phyloP scores from a whole-genome alignment of 1,140 invertebrate species.

The Palaemon carinicauda region DNA sequence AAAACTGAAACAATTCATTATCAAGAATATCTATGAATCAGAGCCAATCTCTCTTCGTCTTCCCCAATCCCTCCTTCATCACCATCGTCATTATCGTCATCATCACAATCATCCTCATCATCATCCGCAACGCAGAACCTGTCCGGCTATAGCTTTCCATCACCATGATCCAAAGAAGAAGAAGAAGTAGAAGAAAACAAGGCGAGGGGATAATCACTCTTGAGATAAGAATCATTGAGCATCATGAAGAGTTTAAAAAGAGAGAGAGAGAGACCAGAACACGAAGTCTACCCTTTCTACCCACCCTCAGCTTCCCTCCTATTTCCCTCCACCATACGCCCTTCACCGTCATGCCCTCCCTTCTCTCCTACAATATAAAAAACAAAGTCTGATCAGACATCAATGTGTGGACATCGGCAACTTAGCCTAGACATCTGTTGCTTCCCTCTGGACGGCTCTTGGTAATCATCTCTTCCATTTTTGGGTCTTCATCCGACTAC shows the following conservation, averaged over 20 bases:
- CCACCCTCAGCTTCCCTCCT: too few species aligned
- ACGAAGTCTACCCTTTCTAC: too few species aligned
- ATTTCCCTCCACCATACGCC: too few species aligned
- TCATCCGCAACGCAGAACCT: neutral
- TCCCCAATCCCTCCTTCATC: neutral
- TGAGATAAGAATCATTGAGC: too few species aligned
- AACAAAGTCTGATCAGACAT: neutral
- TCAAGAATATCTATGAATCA: neutral
- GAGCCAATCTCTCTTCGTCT: neutral
- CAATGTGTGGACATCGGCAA: conserved; percentile 2
- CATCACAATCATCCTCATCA: neutral
- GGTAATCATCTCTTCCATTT: neutral
- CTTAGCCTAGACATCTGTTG: neutral
- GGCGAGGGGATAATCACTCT: neutral
- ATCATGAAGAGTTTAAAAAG: neutral
- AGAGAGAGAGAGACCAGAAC: neutral
- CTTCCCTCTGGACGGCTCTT: neutral
- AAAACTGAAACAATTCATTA: neutral
- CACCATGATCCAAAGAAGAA: neutral
- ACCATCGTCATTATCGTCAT: neutral
- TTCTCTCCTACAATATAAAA: too few species aligned
- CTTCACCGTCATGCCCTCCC: too few species aligned
- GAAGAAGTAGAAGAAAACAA: neutral
- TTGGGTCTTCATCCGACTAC: neutral
- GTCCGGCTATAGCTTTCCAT: neutral